A percentile compares a stretch with the other conserved stretches of the same genome.
phyloP scores from a whole-genome alignment of 92 coral and sea anemone species.

The Parazoanthus swiftii region DNA sequence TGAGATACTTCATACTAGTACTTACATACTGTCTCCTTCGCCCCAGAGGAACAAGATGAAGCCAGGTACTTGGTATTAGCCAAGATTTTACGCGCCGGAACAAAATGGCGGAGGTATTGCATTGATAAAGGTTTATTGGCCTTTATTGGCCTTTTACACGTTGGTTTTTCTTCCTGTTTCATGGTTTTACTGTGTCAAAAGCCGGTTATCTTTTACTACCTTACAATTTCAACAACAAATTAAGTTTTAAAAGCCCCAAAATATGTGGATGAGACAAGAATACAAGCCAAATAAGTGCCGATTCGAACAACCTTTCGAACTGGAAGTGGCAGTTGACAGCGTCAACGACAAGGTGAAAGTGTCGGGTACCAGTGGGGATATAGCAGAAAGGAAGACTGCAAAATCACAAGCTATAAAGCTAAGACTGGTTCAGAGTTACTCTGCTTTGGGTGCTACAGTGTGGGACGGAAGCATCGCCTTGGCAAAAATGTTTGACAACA shows the following conservation, averaged over 20 bases:
- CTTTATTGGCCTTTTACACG: no score
- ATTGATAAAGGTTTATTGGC: not conserved
- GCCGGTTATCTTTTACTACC: not conserved
- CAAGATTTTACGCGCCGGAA: not conserved
- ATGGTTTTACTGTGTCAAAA: no score
- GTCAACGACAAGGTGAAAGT: not conserved
- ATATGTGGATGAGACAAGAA: slow-evolving; percentile 91
- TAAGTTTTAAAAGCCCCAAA: not conserved
- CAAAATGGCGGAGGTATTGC: not conserved
- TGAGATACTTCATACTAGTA: slow-evolving; percentile 18
- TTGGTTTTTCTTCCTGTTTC: no score
- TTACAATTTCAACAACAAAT: not conserved
- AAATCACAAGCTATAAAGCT: slow-evolving; percentile 19
- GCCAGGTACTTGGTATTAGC: slow-evolving; percentile 12
- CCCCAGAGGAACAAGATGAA: not conserved
- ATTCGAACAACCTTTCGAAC: slow-evolving; percentile 74
- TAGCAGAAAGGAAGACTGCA: not conserved
- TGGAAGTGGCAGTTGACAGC: slow-evolving; percentile 36
- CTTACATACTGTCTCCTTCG: not conserved
- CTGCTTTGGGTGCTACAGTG: slow-evolving; percentile 88
- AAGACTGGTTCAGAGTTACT: slow-evolving; percentile 75
- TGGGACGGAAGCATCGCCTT: slow-evolving; percentile 98
- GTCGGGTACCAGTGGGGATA: not conserved
- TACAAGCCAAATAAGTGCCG: slow-evolving; percentile 85
- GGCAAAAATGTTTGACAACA: slow-evolving; percentile 92